A percentile compares a stretch with the other conserved stretches of the same genome.
Conservation (phyloP, 2,797 vertebrate genomes). For the Danio kyathit region DNA sequence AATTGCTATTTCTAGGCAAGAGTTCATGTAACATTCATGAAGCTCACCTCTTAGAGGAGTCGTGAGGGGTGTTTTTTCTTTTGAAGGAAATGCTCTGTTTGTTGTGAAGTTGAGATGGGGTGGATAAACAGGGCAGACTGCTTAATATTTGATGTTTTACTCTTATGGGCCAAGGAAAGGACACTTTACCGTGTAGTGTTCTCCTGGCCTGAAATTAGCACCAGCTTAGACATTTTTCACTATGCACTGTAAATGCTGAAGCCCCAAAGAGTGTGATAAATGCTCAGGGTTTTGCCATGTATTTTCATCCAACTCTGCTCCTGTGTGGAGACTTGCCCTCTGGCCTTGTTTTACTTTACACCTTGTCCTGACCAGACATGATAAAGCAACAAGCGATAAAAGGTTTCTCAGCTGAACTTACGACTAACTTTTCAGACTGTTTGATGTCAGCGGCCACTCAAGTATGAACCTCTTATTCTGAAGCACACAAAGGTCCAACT, state of each 20-base stretch:
- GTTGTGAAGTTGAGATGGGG: conserved; percentile 55
- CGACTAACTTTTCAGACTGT: neutral
- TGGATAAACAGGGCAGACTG: conserved; percentile 47
- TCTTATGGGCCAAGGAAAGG: conserved; percentile 44
- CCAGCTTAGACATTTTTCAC: conserved; percentile 37
- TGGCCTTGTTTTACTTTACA: neutral
- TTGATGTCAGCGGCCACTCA: neutral
- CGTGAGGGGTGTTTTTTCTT: conserved; percentile 62
- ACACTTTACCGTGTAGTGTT: conserved; percentile 17
- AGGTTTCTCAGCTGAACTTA: neutral
- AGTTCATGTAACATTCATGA: conserved; percentile 79
- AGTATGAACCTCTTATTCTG: too few species aligned
- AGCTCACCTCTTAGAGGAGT: conserved; percentile 67
- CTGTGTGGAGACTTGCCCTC: neutral
- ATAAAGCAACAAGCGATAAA: neutral
- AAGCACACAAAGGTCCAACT: too few species aligned
- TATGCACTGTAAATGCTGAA: conserved; percentile 23
- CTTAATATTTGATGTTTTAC: conserved; percentile 51
- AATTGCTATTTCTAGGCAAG: conserved; percentile 75
- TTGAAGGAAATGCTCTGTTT: conserved; percentile 61
- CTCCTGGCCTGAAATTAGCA: conserved; percentile 7
- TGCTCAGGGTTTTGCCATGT: conserved; percentile 6
- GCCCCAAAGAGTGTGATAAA: conserved; percentile 29
- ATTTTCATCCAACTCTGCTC: conserved; percentile 13
- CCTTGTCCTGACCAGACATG: neutral